A percentile compares a stretch with the other conserved stretches of the same genome.
phyloP scores from a whole-genome alignment of 2,113 vertebrate species.

The Eublepharis macularius region DNA sequence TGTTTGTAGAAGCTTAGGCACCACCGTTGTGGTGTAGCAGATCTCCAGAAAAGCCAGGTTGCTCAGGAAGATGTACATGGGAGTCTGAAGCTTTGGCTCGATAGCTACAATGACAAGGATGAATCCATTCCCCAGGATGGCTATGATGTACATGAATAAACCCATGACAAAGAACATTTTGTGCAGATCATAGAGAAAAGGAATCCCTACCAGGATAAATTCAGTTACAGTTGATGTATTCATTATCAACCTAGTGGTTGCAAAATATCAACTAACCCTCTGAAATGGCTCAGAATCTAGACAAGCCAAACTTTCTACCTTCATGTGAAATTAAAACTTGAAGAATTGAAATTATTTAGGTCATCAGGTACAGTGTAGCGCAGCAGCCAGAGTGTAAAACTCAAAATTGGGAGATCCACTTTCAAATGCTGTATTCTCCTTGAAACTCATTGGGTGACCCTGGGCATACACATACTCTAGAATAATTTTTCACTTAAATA shows the following conservation, averaged over 20 bases:
- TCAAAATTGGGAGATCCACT: too few relatives aligned
- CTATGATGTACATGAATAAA: constrained; percentile 31
- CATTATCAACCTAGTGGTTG: background rate
- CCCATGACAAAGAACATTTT: constrained; percentile 47
- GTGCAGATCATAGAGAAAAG: constrained; percentile 32
- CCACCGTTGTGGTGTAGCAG: constrained; percentile 16
- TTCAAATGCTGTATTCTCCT: too few relatives aligned
- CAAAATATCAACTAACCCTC: background rate
- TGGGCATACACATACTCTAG: too few relatives aligned
- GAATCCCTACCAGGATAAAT: constrained; percentile 48
- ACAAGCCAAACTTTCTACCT: background rate
- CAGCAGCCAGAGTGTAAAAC: too few relatives aligned
- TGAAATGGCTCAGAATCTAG: background rate
- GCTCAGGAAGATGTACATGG: constrained; percentile 50
- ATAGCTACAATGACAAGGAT: constrained; percentile 29
- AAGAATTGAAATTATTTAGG: background rate
- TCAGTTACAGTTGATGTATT: constrained; percentile 16
- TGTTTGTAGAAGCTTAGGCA: constrained; percentile 39
- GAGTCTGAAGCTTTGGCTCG: constrained; percentile 30
- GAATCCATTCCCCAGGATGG: constrained; percentile 40
- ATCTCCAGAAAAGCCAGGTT: constrained; percentile 55
- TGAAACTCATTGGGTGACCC: too few relatives aligned
- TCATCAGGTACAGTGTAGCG: too few relatives aligned
- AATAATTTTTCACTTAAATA: background rate
- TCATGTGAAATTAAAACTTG: background rate